phyloP scores from a whole-genome alignment of 2,113 vertebrate species.

The Oreochromis tanganicae region DNA sequence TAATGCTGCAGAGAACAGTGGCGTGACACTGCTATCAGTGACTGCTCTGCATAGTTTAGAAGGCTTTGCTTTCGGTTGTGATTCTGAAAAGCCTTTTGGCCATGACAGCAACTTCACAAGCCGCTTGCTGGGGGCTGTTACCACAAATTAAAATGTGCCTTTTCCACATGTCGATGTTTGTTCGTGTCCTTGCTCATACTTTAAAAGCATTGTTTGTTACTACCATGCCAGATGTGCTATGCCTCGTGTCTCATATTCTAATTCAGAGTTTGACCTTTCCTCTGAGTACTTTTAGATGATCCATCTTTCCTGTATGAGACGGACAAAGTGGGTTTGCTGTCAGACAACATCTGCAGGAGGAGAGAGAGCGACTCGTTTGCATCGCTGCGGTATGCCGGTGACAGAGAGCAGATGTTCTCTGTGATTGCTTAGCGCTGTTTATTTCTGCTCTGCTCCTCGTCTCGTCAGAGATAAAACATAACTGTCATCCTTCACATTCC shows the following conservation, averaged over 20 bases:
- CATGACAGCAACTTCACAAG: background rate
- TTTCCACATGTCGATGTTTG: background rate
- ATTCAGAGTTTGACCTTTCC: conserved; percentile 12
- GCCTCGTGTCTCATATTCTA: background rate
- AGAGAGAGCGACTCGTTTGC: conserved; percentile 24
- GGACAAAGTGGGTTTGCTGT: conserved; percentile 6
- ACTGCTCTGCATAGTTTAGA: background rate
- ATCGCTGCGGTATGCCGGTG: conserved; percentile 19
- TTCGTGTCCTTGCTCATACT: background rate
- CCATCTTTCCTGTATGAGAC: background rate
- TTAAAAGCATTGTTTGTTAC: background rate
- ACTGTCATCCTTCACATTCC: conserved; percentile 13
- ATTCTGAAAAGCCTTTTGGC: background rate
- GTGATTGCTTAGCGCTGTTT: conserved; percentile 29
- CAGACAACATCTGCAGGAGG: conserved; percentile 50
- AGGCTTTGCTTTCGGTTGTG: conserved; percentile 5
- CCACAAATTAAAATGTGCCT: conserved; percentile 1
- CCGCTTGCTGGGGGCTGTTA: background rate
- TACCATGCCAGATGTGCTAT: background rate
- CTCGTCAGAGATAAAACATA: background rate
- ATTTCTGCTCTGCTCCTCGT: conserved; percentile 4
- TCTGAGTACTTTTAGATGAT: conserved; percentile 10
- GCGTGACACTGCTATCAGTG: background rate
- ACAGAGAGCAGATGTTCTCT: conserved; percentile 59
- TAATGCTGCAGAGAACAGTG: conserved; percentile 13